These are phyloP conservation scores for Leptinotarsa peninsularis DNA, from an alignment of 2,888 invertebrate species.

Conservation along the genomic window DNA sequence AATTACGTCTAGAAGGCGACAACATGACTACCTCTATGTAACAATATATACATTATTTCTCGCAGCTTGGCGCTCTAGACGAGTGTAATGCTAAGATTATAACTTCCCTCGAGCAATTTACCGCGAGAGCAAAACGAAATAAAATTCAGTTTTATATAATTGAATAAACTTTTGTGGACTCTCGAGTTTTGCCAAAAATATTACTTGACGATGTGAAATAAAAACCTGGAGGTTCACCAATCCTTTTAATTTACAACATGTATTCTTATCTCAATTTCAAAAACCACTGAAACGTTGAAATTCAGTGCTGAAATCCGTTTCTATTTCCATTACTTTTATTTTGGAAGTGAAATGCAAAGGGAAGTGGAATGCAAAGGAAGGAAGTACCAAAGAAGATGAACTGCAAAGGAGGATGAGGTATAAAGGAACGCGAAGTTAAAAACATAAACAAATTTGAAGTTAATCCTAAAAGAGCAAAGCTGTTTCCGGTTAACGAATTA, in stretches of 20 bases:
- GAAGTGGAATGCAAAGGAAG: no score
- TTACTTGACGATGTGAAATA: background rate
- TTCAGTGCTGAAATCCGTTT: no score
- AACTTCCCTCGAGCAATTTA: constrained; percentile 51
- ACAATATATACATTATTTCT: constrained; percentile 37
- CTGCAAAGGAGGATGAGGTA: no score
- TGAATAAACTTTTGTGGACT: constrained; percentile 31
- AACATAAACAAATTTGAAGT: no score
- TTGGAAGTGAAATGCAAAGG: no score
- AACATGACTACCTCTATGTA: constrained; percentile 41
- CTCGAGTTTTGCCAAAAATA: background rate
- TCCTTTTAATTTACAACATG: background rate
- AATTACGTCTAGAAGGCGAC: constrained; percentile 41
- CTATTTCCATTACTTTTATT: no score
- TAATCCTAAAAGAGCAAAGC: no score
- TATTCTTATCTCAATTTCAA: no score
- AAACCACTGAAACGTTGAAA: no score
- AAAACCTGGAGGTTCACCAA: background rate
- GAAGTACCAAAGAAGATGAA: no score
- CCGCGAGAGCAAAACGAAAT: constrained; percentile 35
- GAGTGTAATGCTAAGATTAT: constrained; percentile 50
- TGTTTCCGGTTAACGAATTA: no score
- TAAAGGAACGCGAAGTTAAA: no score
- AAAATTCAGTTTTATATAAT: constrained; percentile 33
- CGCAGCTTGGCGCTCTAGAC: constrained; percentile 46